phyloP scores from a whole-genome alignment of 2,797 vertebrate species.

The Tapirus indicus region DNA sequence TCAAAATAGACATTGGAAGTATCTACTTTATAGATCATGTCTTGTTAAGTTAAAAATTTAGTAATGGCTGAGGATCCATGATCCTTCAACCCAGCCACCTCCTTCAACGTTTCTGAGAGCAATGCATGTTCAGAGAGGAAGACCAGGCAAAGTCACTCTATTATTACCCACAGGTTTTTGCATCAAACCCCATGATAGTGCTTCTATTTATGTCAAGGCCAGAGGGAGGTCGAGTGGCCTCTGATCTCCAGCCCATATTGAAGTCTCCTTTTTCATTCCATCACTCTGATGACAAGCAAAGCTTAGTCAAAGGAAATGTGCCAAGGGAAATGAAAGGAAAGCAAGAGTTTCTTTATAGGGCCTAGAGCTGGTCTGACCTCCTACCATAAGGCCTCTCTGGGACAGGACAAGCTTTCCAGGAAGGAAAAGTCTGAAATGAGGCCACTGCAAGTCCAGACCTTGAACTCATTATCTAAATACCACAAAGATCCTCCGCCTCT shows the following conservation, averaged over 20 bases:
- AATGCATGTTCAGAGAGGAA: neutral
- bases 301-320: neutral
- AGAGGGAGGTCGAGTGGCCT: neutral
- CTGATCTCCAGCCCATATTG: neutral
- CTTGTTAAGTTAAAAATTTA: neutral
- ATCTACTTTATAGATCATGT: conserved; percentile 14
- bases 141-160: neutral
- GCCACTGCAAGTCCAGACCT: neutral
- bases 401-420: neutral
- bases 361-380: neutral
- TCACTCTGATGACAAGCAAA: neutral
- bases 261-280: neutral
- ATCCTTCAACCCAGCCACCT: neutral
- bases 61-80: neutral
- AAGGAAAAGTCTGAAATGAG: neutral
- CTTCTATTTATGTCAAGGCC: neutral
- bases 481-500: neutral
- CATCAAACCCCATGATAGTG: neutral
- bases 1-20: neutral
- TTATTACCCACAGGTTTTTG: neutral
- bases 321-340: neutral
- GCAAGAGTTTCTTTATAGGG: neutral
- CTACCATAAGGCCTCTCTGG: neutral
- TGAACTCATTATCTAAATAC: neutral
- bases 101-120: neutral